A percentile compares a stretch with the other conserved stretches of the same genome.
Conservation (phyloP, 2,888 invertebrate genomes). For the Dicyrtomina minuta region DNA sequence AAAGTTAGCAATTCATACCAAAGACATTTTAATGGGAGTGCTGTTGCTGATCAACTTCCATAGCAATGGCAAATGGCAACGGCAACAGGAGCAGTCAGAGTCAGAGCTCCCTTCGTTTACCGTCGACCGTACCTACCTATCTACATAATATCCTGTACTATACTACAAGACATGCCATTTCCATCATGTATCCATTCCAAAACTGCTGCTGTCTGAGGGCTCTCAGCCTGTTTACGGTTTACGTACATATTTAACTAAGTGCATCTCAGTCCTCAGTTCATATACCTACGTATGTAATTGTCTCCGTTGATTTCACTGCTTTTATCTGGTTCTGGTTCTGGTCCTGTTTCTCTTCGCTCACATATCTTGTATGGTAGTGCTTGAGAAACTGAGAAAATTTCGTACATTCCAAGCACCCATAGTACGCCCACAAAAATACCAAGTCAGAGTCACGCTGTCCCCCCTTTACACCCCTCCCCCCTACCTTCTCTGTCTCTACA, state of each 20-base stretch:
- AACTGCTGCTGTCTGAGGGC: not conserved
- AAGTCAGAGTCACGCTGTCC: not conserved
- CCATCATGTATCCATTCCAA: not conserved
- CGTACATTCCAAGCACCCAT: not conserved
- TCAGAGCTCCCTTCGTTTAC: too few relatives aligned
- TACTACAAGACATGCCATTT: too few relatives aligned
- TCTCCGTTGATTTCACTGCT: not conserved
- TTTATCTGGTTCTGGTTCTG: too few relatives aligned
- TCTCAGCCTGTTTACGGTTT: conserved; percentile 11
- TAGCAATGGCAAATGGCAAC: conserved; percentile 1
- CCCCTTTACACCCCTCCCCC: not conserved
- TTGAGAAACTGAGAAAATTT: too few relatives aligned
- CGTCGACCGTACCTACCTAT: too few relatives aligned
- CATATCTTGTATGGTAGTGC: too few relatives aligned
- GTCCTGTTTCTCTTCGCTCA: too few relatives aligned
- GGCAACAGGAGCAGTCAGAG: too few relatives aligned
- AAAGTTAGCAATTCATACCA: conserved; percentile 30
- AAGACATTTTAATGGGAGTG: conserved; percentile 27
- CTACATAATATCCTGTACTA: too few relatives aligned
- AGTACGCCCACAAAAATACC: not conserved
- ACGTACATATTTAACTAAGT: not conserved
- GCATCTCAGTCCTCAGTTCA: not conserved
- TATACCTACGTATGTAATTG: not conserved
- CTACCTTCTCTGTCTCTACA: not conserved
- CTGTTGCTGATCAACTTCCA: conserved; percentile 16